Evolutionary conservation across 35 echinoderm and acorn worm species (phyloP), one percentile per base, ranked within the genome.

Genomic region (Ophiothrix spiculata): DNA sequence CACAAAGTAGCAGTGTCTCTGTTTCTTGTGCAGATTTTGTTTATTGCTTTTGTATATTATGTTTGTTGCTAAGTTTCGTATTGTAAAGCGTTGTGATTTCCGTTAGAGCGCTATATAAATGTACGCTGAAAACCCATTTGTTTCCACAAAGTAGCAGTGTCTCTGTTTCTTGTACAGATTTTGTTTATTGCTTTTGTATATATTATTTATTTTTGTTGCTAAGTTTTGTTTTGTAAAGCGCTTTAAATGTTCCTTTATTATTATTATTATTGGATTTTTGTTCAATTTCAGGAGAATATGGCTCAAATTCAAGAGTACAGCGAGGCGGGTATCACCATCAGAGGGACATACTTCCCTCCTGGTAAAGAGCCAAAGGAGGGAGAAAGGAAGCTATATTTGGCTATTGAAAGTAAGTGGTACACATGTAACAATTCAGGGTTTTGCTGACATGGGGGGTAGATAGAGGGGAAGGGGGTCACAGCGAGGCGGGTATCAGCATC

Each of bases 291-390:
- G 95, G 91, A 93, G 86, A 98, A 98, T 75, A 85, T 98, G 4
- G 95, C 95, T 32, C 88, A 98, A 56, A 98, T 98, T 49, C 91
- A 97, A 35, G 95, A 97, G 21, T 97, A 97, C 84, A 97, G 95
- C 49, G 95, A 97, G 84, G 95, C n/a, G n/a, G n/a, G n/a, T n/a
- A n/a, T n/a, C n/a, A n/a, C n/a, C n/a, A n/a, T n/a, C n/a, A n/a
- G n/a, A n/a, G n/a, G n/a, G n/a, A n/a, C n/a, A n/a, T n/a, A n/a
- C n/a, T n/a, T n/a, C n/a, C n/a, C n/a, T n/a, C 95, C 88, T 21
- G 95, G 95, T 35, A 98, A 98, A 84, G 95, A 98, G 73, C 91
- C 91, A 0, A 98, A 98, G 64, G 92, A 94, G 39, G 95, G 95
- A 37, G 95, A 98, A 35, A 85, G 95, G 37, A 98, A 98, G 32